These are phyloP conservation scores for Eonycteris spelaea DNA, from an alignment of 2,113 vertebrate genomes.

Conservation along the genomic window DNA sequence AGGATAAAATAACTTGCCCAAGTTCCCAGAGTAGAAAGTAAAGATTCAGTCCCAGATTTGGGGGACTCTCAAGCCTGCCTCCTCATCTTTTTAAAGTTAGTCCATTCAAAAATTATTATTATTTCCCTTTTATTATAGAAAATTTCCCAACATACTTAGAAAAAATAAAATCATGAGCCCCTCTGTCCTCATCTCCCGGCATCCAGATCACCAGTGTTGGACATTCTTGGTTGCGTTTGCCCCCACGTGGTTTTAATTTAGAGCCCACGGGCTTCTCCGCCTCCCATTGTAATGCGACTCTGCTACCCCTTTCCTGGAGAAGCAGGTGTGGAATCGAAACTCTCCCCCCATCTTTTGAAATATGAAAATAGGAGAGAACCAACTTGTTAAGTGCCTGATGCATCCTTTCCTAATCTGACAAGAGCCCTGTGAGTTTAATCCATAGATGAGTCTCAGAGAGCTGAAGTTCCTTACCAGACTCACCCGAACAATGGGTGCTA, in stretches of 20 bases:
- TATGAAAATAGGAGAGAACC: not conserved
- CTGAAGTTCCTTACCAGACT: not conserved
- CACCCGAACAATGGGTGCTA: not conserved
- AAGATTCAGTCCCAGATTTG: not conserved
- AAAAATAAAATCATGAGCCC: not conserved
- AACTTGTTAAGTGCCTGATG: not conserved
- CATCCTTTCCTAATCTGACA: not conserved
- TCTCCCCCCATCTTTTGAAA: not conserved
- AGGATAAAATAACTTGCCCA: not conserved
- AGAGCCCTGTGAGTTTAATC: not conserved
- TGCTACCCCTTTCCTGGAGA: not conserved
- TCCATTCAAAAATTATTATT: not conserved
- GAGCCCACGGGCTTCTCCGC: not conserved
- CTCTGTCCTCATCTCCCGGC: not conserved
- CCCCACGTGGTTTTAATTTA: not conserved
- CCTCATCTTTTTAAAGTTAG: not conserved
- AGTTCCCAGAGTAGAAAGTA: not conserved
- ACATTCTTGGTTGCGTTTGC: not conserved
- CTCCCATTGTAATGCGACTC: fast-evolving
- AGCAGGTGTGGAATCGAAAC: not conserved
- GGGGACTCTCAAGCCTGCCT: not conserved
- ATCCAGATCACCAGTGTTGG: not conserved
- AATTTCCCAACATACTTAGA: not conserved
- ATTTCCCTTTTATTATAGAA: not conserved
- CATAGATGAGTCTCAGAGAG: not conserved